Percentiles rank a stretch among this genome's conserved stretches.
Evolutionary conservation across 1,140 invertebrate genomes (phyloP).

Genomic region (Zaprionus nigranus): DNA sequence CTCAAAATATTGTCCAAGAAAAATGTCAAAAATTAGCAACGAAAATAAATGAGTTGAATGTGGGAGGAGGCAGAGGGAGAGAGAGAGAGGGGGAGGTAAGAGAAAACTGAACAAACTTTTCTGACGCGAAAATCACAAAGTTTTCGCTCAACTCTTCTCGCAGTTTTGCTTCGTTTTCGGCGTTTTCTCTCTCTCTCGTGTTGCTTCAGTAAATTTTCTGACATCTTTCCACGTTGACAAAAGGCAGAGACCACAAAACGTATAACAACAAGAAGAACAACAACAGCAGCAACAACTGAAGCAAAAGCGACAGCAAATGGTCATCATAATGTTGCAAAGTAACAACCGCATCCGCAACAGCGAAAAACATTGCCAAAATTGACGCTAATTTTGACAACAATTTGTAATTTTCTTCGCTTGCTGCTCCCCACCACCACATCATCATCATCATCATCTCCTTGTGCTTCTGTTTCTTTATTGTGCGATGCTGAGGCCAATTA

Average conservation of each 20-base stretch:
- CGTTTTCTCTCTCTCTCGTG: conserved; percentile 16
- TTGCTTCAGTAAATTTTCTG: conserved; percentile 52
- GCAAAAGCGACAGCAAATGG: conserved; percentile 40
- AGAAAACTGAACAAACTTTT: conserved; percentile 11
- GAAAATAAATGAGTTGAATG: conserved; percentile 72
- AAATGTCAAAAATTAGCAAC: conserved; percentile 79
- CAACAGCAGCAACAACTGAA: conserved; percentile 14
- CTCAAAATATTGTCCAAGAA: conserved; percentile 41
- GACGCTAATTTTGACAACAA: conserved; percentile 78
- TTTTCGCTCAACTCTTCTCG: conserved; percentile 23
- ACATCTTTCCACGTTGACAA: conserved; percentile 52
- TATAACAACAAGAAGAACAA: conserved; percentile 4
- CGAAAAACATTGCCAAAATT: conserved; percentile 56
- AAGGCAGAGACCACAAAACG: conserved; percentile 25
- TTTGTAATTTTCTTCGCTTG: conserved; percentile 51
- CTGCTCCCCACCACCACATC: background rate
- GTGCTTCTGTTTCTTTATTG: conserved; percentile 12
- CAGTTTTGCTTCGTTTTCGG: conserved; percentile 27
- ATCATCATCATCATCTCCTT: background rate
- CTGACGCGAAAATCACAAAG: conserved; percentile 31
- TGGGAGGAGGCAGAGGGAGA: background rate
- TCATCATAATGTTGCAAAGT: conserved; percentile 43
- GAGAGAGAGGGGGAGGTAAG: background rate
- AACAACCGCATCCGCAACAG: conserved; percentile 30
- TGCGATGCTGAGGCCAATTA: conserved; percentile 69